Base-by-base conservation (phyloP, 2,113 vertebrate genomes). In the Pedionomus torquatus region DNA sequence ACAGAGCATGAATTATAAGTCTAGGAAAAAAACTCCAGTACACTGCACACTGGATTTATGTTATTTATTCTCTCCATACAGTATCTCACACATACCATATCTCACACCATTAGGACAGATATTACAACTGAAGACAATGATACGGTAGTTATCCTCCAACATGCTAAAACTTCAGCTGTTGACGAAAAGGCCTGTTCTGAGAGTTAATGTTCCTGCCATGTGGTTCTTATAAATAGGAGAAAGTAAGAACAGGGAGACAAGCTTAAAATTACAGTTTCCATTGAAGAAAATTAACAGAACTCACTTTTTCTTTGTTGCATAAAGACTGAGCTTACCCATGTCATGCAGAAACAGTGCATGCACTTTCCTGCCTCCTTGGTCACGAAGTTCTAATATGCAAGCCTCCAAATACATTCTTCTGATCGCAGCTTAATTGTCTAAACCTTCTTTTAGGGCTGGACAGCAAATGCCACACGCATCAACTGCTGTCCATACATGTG, bases 341-440 rank as follows among this genome's bases (percentile, higher is more conserved):
- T 19, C 5, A 2, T 12, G 15, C 5, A 13, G 12, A 69, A 87
- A 66, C 2, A 2, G 12, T 6, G 8, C 14, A 3, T 19, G 26
- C 15, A 33, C 10, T 94, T 75, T 35, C 35, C 57, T 82, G 15
- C 26, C 5, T 61, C 52, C 12, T 26, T 75, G 11, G 11, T n/a
- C 68, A 14, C 64, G 80, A 75, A 68, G 16, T 48, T 82, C 20
- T 87, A 13, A 37, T 5, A 21, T 24, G 12, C 4, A 3, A 10
- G 18, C 9, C 24, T 72, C 65, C 2, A 2, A 52, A 74, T 41
- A 41, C 20, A 44, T 10, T 5, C 16, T 52, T 48, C 31, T 12
- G 2, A 65, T 33, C 52, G 71, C 6, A 35, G 26, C 23, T 81
- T 44, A 31, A 49, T 20, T 76, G 15, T 43, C 17, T 54, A 60